Evolutionary conservation across 2,113 vertebrate species (phyloP), one percentile per base, ranked within the genome.

Genomic region (Bucco capensis): DNA sequence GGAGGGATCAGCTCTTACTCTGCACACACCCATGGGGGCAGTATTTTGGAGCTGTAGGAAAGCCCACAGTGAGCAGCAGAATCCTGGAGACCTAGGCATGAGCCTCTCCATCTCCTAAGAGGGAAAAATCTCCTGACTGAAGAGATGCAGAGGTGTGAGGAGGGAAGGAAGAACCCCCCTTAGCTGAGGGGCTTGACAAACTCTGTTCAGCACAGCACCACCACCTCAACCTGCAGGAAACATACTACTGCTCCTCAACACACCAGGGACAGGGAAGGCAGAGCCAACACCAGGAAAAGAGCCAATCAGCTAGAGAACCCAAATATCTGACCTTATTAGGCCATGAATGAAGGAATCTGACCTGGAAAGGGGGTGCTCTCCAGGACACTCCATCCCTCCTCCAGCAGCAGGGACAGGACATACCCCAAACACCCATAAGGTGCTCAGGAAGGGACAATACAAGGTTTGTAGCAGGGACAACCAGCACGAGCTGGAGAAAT

Each of bases 271-370:
- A 46, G 46, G 25, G 73, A 62, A 37, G 72, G 35, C 38, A 90
- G 50, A 58, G 62, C 38, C 73, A 74, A 16, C 0, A 0, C 33
- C 46, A 50, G 70, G 22, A 60, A n/a, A 64, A 2, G 4, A 1
- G 44, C 30, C 7, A 2, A 28, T 64, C 64, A 49, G 33, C 46
- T 72, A 14, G 24, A 72, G 47, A 61, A 61, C 35, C 16, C 44
- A 65, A 18, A 9, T 18, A 58, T 6, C 35, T 12, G 37, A 77
- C 30, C 1, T 1, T 38, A 61, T 38, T 24, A 21, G 38, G 70
- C 23, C 19, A n/a, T 5, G 23, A 60, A 42, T 13, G 27, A 18
- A 35, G 21, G 33, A 73, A 47, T 24, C 49, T 17, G 27, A 46
- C 54, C 61, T 17, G 33, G 49, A 53, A 56, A 49, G 1, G 2